Conservation (phyloP, 2,797 vertebrate species). For the Pseudopleuronectes americanus region DNA sequence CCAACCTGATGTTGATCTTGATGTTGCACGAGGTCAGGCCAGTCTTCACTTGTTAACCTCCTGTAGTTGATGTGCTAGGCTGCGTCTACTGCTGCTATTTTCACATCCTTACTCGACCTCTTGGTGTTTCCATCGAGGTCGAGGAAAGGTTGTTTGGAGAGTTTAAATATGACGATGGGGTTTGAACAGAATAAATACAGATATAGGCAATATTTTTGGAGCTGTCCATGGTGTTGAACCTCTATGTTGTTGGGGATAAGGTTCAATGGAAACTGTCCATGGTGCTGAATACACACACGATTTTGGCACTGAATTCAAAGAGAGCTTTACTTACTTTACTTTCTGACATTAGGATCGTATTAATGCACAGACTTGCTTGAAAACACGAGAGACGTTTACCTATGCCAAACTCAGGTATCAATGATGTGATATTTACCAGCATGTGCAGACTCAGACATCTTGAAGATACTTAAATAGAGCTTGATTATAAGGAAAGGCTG, state of each 20-base stretch:
- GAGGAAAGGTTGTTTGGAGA: too few relatives aligned
- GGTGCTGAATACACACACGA: conserved; percentile 23
- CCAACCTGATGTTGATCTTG: conserved; percentile 3
- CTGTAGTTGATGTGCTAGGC: too few relatives aligned
- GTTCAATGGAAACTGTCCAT: conserved; percentile 3
- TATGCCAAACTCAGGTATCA: neutral
- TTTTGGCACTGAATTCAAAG: neutral
- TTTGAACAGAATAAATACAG: too few relatives aligned
- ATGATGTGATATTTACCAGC: neutral
- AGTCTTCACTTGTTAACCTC: too few relatives aligned
- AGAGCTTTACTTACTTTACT: too few relatives aligned
- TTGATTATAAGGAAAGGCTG: neutral
- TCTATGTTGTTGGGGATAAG: neutral
- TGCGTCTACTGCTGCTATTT: too few relatives aligned
- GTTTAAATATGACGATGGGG: too few relatives aligned
- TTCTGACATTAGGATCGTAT: too few relatives aligned
- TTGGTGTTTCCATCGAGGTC: too few relatives aligned
- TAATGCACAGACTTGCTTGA: too few relatives aligned
- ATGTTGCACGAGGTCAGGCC: too few relatives aligned
- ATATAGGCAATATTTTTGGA: neutral
- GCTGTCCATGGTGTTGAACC: conserved; percentile 5
- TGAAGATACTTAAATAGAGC: neutral
- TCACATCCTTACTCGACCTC: too few relatives aligned
- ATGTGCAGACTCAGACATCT: neutral
- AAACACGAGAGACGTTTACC: neutral